Conservation (phyloP, 2,888 invertebrate species). For the Dorcus parallelipipedus region DNA sequence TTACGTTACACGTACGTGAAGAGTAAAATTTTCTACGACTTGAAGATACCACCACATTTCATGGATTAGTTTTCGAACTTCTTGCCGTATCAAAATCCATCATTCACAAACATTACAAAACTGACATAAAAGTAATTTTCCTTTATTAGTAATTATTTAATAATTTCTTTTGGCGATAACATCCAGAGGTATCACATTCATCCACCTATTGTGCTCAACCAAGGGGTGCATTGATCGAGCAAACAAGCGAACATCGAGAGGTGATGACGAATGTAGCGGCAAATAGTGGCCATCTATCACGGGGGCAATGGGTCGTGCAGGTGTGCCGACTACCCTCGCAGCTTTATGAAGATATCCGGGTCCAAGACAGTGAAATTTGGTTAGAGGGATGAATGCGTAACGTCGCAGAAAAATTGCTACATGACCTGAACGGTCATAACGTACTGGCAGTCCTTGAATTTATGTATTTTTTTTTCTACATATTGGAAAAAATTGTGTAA, state of each 20-base stretch:
- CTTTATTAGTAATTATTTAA: no score
- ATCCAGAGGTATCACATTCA: neutral
- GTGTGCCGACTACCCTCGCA: neutral
- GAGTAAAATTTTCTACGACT: no score
- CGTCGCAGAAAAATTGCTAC: no score
- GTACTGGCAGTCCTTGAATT: no score
- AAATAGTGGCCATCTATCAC: conserved; percentile 38
- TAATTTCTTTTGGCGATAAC: conserved; percentile 6
- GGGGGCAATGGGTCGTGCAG: conserved; percentile 33
- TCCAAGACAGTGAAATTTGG: neutral
- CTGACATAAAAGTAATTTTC: no score
- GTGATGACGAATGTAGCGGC: conserved; percentile 36
- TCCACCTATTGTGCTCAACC: conserved; percentile 6
- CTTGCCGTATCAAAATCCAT: no score
- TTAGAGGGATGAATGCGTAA: neutral
- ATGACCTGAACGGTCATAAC: no score
- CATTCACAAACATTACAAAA: no score
- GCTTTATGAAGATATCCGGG: conserved; percentile 1
- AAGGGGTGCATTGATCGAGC: conserved; percentile 16
- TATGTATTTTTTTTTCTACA: no score
- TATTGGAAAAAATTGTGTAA: no score
- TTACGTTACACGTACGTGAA: conserved; percentile 18
- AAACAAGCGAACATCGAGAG: conserved; percentile 19
- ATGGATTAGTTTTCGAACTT: no score
- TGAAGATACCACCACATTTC: no score